Conservation (phyloP, 2,888 invertebrate genomes). For the Psylliodes chrysocephalus region DNA sequence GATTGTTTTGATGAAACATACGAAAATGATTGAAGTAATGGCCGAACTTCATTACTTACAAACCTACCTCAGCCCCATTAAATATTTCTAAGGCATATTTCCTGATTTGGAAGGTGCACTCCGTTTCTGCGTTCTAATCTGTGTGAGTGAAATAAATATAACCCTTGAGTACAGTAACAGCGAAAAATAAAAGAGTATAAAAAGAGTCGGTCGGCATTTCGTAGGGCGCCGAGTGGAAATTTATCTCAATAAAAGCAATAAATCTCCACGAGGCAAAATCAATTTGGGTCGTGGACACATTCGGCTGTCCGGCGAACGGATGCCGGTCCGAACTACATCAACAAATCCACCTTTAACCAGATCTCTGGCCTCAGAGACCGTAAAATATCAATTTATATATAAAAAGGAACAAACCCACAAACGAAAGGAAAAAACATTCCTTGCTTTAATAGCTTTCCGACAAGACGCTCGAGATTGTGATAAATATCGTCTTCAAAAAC, state of each 20-base stretch:
- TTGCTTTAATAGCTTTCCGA: conserved; percentile 16
- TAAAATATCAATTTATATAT: conserved; percentile 61
- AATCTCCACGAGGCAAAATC: conserved; percentile 60
- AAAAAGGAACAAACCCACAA: conserved; percentile 27
- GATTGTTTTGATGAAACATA: too few relatives aligned
- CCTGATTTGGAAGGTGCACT: conserved; percentile 34
- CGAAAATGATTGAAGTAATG: too few relatives aligned
- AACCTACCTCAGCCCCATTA: conserved; percentile 30
- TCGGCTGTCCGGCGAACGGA: conserved; percentile 50
- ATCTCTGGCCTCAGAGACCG: conserved; percentile 57
- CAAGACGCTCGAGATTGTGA: conserved; percentile 15
- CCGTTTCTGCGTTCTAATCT: conserved; percentile 34
- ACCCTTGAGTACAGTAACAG: conserved; percentile 49
- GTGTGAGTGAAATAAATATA: conserved; percentile 54
- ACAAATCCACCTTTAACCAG: conserved; percentile 55
- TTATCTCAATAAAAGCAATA: conserved; percentile 62
- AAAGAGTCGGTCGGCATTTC: conserved; percentile 37
- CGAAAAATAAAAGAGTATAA: conserved; percentile 45
- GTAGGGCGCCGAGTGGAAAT: conserved; percentile 49
- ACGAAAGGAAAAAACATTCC: conserved; percentile 33
- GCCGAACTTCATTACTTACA: too few relatives aligned
- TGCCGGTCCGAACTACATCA: conserved; percentile 48
- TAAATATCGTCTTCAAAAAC: conserved; percentile 1
- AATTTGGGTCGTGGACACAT: conserved; percentile 56
- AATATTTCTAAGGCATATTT: conserved; percentile 47